A percentile compares a stretch with the other conserved stretches of the same genome.
Evolutionary conservation across 2,888 invertebrate species (phyloP).

Genomic region (Rotaria socialis): DNA sequence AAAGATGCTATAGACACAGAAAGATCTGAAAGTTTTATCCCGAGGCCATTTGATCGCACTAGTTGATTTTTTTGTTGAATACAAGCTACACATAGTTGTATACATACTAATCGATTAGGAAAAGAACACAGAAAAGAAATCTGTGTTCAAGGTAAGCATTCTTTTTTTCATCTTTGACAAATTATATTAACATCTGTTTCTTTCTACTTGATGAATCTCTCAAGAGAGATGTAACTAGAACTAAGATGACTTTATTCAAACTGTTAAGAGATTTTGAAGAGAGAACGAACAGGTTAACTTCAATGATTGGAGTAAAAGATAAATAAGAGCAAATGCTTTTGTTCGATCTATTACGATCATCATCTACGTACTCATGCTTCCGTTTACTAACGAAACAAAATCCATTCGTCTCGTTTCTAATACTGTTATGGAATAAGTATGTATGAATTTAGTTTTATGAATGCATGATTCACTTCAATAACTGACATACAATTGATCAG

Average conservation of each 20-base stretch:
- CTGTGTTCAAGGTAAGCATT: not conserved
- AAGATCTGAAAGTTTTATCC: slow-evolving; percentile 16
- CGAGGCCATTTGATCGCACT: slow-evolving; percentile 22
- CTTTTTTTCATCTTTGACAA: not conserved
- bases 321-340: not conserved
- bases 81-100: not conserved
- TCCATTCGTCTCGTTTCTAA: not conserved
- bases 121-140: not conserved
- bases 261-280: not conserved
- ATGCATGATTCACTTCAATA: not conserved
- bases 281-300: not conserved
- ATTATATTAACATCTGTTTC: slow-evolving; percentile 5
- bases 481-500: not conserved
- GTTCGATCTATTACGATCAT: not conserved
- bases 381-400: not conserved
- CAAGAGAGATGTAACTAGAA: not conserved
- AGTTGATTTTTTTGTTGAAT: slow-evolving; percentile 14
- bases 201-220: not conserved
- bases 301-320: not conserved
- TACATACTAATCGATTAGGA: not conserved
- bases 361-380: not conserved
- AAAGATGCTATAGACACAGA: not conserved
- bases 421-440: not conserved
- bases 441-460: not conserved
- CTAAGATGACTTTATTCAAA: not conserved